A percentile compares a stretch with the other conserved stretches of the same genome.
Evolutionary conservation across 2,888 invertebrate genomes (phyloP).

Genomic region (Eilema depressum): DNA sequence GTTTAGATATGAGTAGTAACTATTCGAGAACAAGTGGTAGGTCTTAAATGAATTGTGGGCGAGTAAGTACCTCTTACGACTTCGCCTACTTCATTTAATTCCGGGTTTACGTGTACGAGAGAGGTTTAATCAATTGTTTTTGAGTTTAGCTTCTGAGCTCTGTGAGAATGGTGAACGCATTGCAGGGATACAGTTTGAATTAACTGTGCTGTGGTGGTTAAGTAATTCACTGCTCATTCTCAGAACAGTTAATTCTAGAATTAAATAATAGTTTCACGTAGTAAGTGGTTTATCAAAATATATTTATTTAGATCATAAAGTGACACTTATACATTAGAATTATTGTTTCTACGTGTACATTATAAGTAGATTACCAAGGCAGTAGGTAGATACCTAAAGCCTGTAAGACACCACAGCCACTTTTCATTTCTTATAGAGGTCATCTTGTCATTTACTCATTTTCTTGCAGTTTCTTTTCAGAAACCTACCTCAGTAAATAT

Average conservation of each 20-base stretch:
- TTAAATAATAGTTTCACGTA: neutral
- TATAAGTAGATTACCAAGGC: no score
- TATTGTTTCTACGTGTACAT: neutral
- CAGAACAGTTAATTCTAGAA: neutral
- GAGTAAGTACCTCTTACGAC: constrained; percentile 16
- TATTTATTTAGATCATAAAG: neutral
- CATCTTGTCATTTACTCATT: neutral
- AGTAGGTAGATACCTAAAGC: no score
- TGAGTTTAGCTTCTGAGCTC: neutral
- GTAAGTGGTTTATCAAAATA: neutral
- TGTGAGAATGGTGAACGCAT: neutral
- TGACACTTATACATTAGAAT: neutral
- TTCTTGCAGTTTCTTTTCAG: neutral
- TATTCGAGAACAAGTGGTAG: constrained; percentile 7
- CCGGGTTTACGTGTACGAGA: neutral
- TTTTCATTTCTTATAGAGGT: neutral
- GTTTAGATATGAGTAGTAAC: neutral
- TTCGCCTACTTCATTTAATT: constrained; percentile 7
- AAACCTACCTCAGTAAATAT: neutral
- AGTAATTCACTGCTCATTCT: neutral
- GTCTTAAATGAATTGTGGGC: constrained; percentile 14
- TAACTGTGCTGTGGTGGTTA: neutral
- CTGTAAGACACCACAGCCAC: neutral
- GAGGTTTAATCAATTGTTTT: constrained; percentile 1
- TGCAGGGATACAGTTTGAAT: neutral